These are phyloP conservation scores for Huso huso DNA, from an alignment of 2,797 vertebrate species.

Conservation along the genomic window DNA sequence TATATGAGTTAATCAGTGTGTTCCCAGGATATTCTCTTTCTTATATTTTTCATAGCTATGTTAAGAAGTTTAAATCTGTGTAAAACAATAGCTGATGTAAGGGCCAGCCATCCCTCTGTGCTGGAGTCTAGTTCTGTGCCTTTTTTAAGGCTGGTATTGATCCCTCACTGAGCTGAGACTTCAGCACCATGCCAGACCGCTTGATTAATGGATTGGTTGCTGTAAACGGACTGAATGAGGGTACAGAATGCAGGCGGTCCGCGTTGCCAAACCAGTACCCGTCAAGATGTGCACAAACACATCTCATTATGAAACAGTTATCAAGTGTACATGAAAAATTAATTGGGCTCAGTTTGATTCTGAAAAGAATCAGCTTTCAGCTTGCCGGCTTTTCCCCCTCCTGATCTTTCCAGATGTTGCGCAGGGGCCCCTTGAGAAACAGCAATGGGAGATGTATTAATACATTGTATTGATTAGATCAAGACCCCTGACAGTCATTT, in stretches of 20 bases:
- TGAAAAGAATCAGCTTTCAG: conserved; percentile 66
- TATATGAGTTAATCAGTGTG: no score
- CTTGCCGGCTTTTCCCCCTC: conserved; percentile 47
- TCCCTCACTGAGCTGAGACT: conserved; percentile 93
- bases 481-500: conserved; percentile 99
- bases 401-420: conserved; percentile 95
- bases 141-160: conserved; percentile 78
- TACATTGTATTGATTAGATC: conserved; percentile 99
- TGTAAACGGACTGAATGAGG: conserved; percentile 97
- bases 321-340: conserved; percentile 81
- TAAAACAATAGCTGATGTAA: conserved; percentile 21
- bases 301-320: conserved; percentile 84
- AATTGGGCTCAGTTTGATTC: conserved; percentile 79
- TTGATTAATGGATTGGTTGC: conserved; percentile 99
- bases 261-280: conserved; percentile 73
- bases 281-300: conserved; percentile 57
- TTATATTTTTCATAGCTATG: no score
- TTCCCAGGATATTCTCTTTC: no score
- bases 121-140: conserved; percentile 45
- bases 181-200: conserved; percentile 90
- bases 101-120: conserved; percentile 48
- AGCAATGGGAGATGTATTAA: conserved; percentile 96
- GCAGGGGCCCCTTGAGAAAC: conserved; percentile 78
- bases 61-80: no score
- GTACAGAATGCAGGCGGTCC: conserved; percentile 78